Evolutionary conservation across 2,797 vertebrate species (phyloP).

Genomic region (Valencia hispanica): DNA sequence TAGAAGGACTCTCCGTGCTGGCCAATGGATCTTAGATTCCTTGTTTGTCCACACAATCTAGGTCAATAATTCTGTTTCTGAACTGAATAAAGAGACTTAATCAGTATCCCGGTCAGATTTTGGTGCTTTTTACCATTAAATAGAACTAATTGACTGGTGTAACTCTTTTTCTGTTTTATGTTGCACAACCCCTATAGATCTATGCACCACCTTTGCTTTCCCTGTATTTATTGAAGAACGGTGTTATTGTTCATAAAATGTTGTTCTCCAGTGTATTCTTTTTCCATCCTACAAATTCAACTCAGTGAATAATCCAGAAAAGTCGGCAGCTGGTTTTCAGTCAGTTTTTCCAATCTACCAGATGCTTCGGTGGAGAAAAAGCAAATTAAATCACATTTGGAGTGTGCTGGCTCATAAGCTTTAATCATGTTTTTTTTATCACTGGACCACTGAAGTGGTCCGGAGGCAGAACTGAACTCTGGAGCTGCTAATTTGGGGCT

Average conservation of each 20-base stretch:
- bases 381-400: conserved; percentile 26
- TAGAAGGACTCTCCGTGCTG: not conserved
- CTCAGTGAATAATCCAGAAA: conserved; percentile 5
- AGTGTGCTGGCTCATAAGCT: conserved; percentile 5
- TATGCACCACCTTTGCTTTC: too few species aligned
- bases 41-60: too few species aligned
- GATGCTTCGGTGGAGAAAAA: conserved; percentile 25
- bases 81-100: too few species aligned
- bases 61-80: too few species aligned
- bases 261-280: not conserved
- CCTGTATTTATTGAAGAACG: not conserved
- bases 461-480: not conserved
- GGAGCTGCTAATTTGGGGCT: not conserved
- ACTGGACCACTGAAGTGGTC: conserved; percentile 17
- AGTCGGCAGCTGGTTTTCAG: conserved; percentile 6
- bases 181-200: not conserved
- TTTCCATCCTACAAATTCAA: conserved; percentile 11
- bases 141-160: not conserved
- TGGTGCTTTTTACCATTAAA: not conserved
- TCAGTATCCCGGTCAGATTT: too few species aligned
- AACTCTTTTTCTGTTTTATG: not conserved
- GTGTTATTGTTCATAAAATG: too few species aligned
- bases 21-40: too few species aligned
- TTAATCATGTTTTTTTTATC: conserved; percentile 5
- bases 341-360: conserved; percentile 22